These are phyloP conservation scores for Achroia grisella DNA, from an alignment of 1,140 invertebrate genomes.

Conservation along the genomic window DNA sequence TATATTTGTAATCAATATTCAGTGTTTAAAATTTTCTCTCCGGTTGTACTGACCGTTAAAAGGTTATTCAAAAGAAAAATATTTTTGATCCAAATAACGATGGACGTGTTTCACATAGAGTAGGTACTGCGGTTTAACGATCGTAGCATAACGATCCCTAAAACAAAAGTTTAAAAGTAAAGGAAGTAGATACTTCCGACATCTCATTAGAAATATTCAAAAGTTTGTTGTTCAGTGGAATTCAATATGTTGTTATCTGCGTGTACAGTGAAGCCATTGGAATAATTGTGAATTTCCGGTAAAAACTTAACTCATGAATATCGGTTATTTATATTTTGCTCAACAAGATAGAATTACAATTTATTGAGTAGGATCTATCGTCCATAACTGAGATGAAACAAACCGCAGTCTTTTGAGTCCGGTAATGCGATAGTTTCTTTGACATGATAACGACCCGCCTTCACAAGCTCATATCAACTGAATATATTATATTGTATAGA, in stretches of 20 bases:
- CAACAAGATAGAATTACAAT: constrained; percentile 27
- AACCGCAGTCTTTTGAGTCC: constrained; percentile 55
- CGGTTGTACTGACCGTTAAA: too few relatives aligned
- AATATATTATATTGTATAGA: constrained; percentile 60
- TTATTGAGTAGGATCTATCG: constrained; percentile 33
- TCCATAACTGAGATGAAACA: constrained; percentile 52
- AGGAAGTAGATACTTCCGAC: too few relatives aligned
- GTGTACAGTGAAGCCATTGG: background rate
- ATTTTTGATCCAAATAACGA: background rate
- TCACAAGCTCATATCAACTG: constrained; percentile 44
- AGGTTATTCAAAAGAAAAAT: too few relatives aligned
- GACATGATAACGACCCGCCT: constrained; percentile 64
- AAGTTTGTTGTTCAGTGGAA: too few relatives aligned
- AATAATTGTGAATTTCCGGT: constrained; percentile 6
- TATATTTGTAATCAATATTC: too few relatives aligned
- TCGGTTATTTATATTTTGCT: constrained; percentile 8
- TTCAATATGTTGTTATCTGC: too few relatives aligned
- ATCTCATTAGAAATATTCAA: too few relatives aligned
- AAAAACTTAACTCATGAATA: constrained; percentile 12
- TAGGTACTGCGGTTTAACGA: too few relatives aligned
- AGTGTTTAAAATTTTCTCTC: too few relatives aligned
- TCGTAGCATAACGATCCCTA: too few relatives aligned
- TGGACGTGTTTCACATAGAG: too few relatives aligned
- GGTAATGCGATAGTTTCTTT: constrained; percentile 68
- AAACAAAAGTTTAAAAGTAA: too few relatives aligned